These are phyloP conservation scores for Psilopogon haemacephalus DNA, from an alignment of 2,113 vertebrate species.

Conservation along the genomic window DNA sequence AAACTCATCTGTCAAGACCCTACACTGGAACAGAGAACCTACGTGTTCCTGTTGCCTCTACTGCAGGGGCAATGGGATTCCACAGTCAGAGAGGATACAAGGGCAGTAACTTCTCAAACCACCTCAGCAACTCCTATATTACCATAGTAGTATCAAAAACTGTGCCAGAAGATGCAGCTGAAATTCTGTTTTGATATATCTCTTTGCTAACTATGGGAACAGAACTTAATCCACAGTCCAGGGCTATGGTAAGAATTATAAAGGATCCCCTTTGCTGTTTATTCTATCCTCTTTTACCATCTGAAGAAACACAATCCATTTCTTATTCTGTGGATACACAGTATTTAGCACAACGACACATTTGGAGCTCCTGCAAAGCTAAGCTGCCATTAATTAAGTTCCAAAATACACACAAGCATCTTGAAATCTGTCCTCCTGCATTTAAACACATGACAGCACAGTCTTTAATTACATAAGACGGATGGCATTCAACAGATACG, in stretches of 20 bases:
- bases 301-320: not conserved
- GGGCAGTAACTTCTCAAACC: not conserved
- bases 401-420: conserved; percentile 43
- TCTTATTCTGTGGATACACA: not conserved
- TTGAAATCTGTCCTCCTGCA: not conserved
- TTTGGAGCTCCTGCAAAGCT: conserved; percentile 6
- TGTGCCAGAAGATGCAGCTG: not conserved
- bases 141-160: not conserved
- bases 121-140: not conserved
- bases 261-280: not conserved
- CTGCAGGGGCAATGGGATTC: fast-evolving
- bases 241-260: not conserved
- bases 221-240: not conserved
- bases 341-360: conserved; percentile 5
- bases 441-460: not conserved
- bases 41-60: fast-evolving
- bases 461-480: conserved; percentile 27
- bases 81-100: not conserved
- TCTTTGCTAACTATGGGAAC: not conserved
- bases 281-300: not conserved
- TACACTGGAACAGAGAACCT: not conserved
- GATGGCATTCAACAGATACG: not conserved
- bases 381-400: conserved; percentile 20
- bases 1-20: not conserved
- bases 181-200: not conserved